Evolutionary conservation across 2,113 vertebrate species (phyloP).

Genomic region (Climacteris rufus): DNA sequence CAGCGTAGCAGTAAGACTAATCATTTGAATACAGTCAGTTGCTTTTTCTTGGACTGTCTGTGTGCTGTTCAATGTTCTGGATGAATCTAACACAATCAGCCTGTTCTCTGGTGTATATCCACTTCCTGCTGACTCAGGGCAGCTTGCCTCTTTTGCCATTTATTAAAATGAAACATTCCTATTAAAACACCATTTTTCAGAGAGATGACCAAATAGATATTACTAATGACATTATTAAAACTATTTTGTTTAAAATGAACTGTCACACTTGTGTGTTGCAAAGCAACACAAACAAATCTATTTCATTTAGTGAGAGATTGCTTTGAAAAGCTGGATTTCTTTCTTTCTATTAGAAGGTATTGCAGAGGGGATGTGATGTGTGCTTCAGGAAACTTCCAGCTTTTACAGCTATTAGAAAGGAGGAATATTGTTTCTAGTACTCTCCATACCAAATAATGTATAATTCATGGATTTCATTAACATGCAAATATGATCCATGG

Average conservation of each 20-base stretch:
- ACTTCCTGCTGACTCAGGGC: slow-evolving; percentile 82
- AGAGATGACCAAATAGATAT: slow-evolving; percentile 71
- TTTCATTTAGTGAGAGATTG: slow-evolving; percentile 59
- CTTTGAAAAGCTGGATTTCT: slow-evolving; percentile 59
- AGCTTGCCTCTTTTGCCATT: slow-evolving; percentile 78
- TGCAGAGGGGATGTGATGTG: slow-evolving; percentile 56
- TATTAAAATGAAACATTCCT: slow-evolving; percentile 77
- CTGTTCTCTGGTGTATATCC: slow-evolving; percentile 80
- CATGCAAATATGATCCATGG: slow-evolving; percentile 75
- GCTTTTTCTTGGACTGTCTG: slow-evolving; percentile 70
- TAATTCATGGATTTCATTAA: slow-evolving; percentile 78
- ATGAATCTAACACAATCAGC: slow-evolving; percentile 82
- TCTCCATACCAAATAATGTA: slow-evolving; percentile 70
- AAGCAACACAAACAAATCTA: slow-evolving; percentile 62
- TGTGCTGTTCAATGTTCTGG: slow-evolving; percentile 78
- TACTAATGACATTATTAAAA: slow-evolving; percentile 74
- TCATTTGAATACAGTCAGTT: slow-evolving; percentile 80
- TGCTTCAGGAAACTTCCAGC: slow-evolving; percentile 63
- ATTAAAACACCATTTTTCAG: slow-evolving; percentile 70
- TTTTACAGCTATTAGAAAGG: slow-evolving; percentile 70
- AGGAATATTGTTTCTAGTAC: slow-evolving; percentile 68
- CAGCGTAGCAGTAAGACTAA: slow-evolving; percentile 75
- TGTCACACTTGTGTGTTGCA: slow-evolving; percentile 57
- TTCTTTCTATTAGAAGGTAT: slow-evolving; percentile 27
- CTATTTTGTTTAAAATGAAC: slow-evolving; percentile 70